Conservation (phyloP, 2,113 vertebrate genomes). For the Echinops telfairi region DNA sequence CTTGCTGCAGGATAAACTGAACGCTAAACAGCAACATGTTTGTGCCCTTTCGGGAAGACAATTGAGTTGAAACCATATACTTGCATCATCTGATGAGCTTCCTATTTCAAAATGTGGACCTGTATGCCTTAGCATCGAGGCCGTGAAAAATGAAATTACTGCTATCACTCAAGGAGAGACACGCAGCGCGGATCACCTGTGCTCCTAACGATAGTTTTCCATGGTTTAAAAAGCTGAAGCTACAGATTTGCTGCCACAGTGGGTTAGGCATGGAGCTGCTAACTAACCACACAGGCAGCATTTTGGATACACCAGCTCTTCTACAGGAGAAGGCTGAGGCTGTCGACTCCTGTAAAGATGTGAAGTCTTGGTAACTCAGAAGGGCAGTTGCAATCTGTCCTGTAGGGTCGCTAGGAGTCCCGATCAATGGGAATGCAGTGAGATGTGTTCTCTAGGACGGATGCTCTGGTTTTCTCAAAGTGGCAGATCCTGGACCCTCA, state of each 20-base stretch:
- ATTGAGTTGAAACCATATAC: slow-evolving; percentile 6
- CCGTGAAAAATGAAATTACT: slow-evolving; percentile 29
- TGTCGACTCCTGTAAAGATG: too few species aligned
- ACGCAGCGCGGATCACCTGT: slow-evolving; percentile 36
- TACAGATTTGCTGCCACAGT: slow-evolving; percentile 2
- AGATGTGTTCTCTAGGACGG: slow-evolving; percentile 32
- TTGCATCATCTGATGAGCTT: slow-evolving; percentile 4
- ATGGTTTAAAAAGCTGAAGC: slow-evolving; percentile 54
- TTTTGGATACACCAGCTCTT: too few species aligned
- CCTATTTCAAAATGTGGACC: slow-evolving; percentile 48
- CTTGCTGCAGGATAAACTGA: slow-evolving; percentile 16
- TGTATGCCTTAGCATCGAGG: slow-evolving; percentile 60
- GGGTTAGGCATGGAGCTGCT: too few species aligned
- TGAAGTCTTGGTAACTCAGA: too few species aligned
- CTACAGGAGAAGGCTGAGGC: too few species aligned
- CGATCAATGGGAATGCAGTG: not conserved
- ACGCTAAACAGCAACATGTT: slow-evolving; percentile 56
- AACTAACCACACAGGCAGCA: too few species aligned
- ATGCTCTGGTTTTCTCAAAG: not conserved
- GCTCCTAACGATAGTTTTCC: slow-evolving; percentile 50
- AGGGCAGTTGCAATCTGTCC: too few species aligned
- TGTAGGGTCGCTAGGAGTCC: too few species aligned
- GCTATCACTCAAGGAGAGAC: slow-evolving; percentile 64
- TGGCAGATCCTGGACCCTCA: slow-evolving; percentile 42
- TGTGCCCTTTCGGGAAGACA: slow-evolving; percentile 4